A percentile compares a stretch with the other conserved stretches of the same genome.
phyloP scores from a whole-genome alignment of 2,113 vertebrate species.

The Nothoprocta pentlandii region DNA sequence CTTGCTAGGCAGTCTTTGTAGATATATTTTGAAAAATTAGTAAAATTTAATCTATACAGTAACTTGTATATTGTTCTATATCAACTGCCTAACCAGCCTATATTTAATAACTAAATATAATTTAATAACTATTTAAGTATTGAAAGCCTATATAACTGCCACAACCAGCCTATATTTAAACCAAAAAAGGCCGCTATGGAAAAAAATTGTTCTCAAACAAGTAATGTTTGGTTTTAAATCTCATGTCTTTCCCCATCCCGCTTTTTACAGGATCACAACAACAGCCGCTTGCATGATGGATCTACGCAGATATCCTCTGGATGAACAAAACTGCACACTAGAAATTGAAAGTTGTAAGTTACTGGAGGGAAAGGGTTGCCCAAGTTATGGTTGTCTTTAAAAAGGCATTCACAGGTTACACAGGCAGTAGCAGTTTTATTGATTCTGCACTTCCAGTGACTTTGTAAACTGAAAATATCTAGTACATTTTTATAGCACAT shows the following conservation, averaged over 20 bases:
- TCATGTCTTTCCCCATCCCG: background rate
- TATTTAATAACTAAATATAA: too few relatives aligned
- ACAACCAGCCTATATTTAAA: background rate
- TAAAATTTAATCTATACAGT: background rate
- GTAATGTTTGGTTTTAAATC: background rate
- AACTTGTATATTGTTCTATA: background rate
- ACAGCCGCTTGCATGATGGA: constrained; percentile 99
- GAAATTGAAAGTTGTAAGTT: constrained; percentile 97
- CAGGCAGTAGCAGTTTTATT: background rate
- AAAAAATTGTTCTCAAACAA: background rate
- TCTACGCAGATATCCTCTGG: constrained; percentile 91
- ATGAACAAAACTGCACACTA: constrained; percentile 94
- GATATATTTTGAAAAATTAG: constrained; percentile 8
- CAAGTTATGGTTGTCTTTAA: background rate
- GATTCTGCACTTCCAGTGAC: background rate
- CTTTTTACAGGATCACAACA: constrained; percentile 87
- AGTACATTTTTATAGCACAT: background rate
- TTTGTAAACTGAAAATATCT: background rate
- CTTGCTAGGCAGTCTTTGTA: background rate
- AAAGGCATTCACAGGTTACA: background rate
- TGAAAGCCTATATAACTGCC: too few relatives aligned
- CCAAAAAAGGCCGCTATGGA: background rate
- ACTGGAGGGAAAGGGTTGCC: constrained; percentile 34
- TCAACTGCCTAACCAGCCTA: background rate
- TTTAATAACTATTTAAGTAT: too few relatives aligned